Evolutionary conservation across 2,888 invertebrate species (phyloP).

Genomic region (Tenthredo distinguenda): DNA sequence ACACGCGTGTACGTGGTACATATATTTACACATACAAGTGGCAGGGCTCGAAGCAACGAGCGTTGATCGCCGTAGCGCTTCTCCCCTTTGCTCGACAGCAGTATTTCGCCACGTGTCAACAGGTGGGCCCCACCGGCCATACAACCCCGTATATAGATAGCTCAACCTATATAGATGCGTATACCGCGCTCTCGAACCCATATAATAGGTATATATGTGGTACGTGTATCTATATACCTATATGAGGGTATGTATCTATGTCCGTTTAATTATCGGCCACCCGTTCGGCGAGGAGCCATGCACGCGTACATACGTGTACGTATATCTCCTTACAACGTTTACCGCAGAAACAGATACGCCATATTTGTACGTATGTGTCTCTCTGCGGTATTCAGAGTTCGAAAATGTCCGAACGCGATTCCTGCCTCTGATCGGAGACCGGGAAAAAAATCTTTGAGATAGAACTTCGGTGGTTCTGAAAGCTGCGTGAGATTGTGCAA

Average conservation of each 20-base stretch:
- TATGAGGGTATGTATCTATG: constrained; percentile 3
- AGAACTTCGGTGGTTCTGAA: neutral
- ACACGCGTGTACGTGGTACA: neutral
- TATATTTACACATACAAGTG: neutral
- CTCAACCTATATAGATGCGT: neutral
- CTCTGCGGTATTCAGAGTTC: neutral
- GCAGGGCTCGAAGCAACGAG: neutral
- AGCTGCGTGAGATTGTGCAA: neutral
- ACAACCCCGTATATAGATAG: neutral
- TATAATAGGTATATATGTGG: neutral
- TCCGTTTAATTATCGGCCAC: neutral
- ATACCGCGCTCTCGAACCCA: neutral
- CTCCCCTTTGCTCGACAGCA: constrained; percentile 16
- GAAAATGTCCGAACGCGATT: neutral
- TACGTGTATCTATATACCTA: neutral
- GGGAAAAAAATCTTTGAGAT: neutral
- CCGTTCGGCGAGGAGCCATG: neutral
- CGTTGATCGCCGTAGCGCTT: neutral
- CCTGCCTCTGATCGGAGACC: neutral
- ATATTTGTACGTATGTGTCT: neutral
- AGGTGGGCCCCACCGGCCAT: constrained; percentile 70
- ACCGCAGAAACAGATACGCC: neutral
- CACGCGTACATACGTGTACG: neutral
- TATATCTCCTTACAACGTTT: neutral
- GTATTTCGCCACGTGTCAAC: constrained; percentile 68